These are phyloP conservation scores for Tipula unca DNA, from an alignment of 2,888 invertebrate genomes.

Conservation along the genomic window DNA sequence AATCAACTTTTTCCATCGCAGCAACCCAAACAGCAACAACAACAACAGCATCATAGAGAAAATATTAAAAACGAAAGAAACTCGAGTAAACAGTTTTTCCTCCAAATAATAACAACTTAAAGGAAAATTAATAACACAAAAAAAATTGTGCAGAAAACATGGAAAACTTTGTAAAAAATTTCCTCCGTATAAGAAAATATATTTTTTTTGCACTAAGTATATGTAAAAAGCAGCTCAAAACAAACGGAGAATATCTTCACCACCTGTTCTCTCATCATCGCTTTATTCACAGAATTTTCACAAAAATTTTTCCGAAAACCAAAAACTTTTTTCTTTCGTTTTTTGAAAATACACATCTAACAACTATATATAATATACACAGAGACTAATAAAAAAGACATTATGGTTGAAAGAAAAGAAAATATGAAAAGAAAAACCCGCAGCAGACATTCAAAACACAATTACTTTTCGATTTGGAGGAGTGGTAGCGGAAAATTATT, in stretches of 20 bases:
- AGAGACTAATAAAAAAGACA: neutral
- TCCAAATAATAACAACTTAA: constrained; percentile 14
- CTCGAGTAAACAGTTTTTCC: neutral
- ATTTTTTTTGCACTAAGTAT: neutral
- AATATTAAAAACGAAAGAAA: neutral
- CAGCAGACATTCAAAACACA: constrained; percentile 8
- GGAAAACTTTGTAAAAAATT: neutral
- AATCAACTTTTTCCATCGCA: neutral
- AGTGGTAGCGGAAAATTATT: neutral
- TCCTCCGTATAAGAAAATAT: neutral
- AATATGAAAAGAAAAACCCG: neutral
- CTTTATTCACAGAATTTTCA: neutral
- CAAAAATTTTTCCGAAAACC: neutral
- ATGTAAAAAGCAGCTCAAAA: neutral
- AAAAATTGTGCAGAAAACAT: neutral
- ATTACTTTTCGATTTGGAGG: neutral
- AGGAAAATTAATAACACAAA: neutral
- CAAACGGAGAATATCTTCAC: neutral
- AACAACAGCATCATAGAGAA: neutral
- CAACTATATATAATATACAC: neutral
- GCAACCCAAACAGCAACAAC: neutral
- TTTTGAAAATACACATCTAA: neutral
- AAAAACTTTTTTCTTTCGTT: neutral
- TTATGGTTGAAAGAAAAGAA: neutral
- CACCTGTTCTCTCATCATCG: neutral